Evolutionary conservation across 2,113 vertebrate species (phyloP).

Genomic region (Neolamprologus hecqui): DNA sequence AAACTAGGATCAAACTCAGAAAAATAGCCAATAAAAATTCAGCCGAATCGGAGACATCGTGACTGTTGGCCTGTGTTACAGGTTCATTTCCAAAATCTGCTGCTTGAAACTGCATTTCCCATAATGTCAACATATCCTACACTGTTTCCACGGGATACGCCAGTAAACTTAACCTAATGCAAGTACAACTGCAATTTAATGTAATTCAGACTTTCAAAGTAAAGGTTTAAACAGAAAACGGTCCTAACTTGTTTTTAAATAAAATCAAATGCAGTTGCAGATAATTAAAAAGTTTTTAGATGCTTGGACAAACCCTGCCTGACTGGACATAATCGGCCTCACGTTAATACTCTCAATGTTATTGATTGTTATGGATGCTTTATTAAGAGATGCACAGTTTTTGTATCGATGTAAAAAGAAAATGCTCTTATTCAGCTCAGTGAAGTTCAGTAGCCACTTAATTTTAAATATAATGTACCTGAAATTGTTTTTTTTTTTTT

Average conservation of each 20-base stretch:
- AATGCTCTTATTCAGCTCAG: neutral
- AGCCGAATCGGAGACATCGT: fast-evolving
- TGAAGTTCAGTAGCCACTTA: slow-evolving; percentile 13
- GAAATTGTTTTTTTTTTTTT: neutral
- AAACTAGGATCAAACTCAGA: neutral
- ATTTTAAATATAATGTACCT: neutral
- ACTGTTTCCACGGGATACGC: fast-evolving
- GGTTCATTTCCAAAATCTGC: neutral
- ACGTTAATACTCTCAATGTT: neutral
- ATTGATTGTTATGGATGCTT: neutral
- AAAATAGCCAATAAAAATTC: fast-evolving
- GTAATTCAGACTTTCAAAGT: neutral
- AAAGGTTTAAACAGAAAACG: neutral
- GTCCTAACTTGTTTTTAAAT: neutral
- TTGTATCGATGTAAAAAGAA: slow-evolving; percentile 33
- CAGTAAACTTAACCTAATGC: fast-evolving
- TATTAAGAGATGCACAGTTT: slow-evolving; percentile 10
- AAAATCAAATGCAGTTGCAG: neutral
- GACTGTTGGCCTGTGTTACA: neutral
- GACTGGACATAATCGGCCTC: neutral
- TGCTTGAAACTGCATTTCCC: neutral
- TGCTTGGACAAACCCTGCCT: neutral
- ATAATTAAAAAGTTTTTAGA: neutral
- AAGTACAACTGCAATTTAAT: neutral
- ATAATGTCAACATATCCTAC: neutral